These are phyloP conservation scores for Gymnopithys bicolor DNA, from an alignment of 2,797 vertebrate species.

Conservation along the genomic window DNA sequence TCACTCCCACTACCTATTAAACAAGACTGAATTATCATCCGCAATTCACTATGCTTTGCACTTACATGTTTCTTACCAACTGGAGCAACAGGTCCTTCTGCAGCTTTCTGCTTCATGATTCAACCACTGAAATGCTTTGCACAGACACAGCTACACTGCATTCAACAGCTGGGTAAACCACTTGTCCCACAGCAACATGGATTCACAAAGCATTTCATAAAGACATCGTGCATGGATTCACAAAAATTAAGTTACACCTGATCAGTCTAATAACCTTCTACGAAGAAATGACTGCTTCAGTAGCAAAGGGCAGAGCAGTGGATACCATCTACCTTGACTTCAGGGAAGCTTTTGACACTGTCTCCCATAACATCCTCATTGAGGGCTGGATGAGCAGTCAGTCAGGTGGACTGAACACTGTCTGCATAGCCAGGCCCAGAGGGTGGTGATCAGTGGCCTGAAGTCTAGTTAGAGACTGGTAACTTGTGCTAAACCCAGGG, in stretches of 20 bases:
- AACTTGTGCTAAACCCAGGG: neutral
- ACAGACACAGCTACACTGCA: neutral
- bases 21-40: neutral
- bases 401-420: neutral
- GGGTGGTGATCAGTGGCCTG: neutral
- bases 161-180: neutral
- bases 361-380: neutral
- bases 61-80: neutral
- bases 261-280: neutral
- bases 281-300: neutral
- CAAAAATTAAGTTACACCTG: neutral
- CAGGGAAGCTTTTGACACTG: neutral
- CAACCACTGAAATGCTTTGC: neutral
- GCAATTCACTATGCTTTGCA: neutral
- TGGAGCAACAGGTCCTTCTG: neutral
- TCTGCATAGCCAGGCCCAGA: neutral
- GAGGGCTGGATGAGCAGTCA: neutral
- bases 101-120: neutral
- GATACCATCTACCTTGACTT: neutral
- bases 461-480: neutral
- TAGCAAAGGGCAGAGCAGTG: neutral
- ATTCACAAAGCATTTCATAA: neutral
- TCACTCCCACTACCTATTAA: constrained; percentile 90
- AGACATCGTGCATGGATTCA: neutral
- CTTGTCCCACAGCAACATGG: neutral